Evolutionary conservation across 2,113 vertebrate genomes (phyloP).

Genomic region (Pterocles burchelli): DNA sequence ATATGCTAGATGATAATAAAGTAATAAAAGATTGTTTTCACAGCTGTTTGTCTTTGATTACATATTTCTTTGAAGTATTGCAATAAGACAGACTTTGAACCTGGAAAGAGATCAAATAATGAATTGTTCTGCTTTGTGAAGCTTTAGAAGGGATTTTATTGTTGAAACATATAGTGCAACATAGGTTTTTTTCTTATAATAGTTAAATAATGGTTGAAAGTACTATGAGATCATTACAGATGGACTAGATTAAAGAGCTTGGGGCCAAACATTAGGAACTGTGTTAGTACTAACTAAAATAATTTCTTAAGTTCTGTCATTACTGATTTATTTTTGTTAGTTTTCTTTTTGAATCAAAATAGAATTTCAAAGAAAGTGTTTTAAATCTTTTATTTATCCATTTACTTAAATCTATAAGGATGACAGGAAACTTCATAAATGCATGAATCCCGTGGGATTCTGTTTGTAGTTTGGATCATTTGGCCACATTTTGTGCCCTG

Average conservation of each 20-base stretch:
- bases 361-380: constrained; percentile 23
- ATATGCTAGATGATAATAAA: constrained; percentile 96
- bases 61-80: constrained; percentile 97
- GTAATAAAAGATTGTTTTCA: constrained; percentile 99
- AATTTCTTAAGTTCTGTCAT: constrained; percentile 74
- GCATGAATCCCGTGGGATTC: constrained; percentile 24
- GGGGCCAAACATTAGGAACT: constrained; percentile 77
- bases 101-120: constrained; percentile 99
- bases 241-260: constrained; percentile 84
- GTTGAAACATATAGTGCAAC: constrained; percentile 93
- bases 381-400: constrained; percentile 34
- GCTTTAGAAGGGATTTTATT: constrained; percentile 96
- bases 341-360: constrained; percentile 63
- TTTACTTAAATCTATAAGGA: constrained; percentile 11
- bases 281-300: constrained; percentile 70
- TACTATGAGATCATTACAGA: constrained; percentile 87
- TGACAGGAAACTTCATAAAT: constrained; percentile 44
- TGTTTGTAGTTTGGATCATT: constrained; percentile 30
- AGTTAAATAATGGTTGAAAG: constrained; percentile 88
- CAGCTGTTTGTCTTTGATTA: constrained; percentile 99
- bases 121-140: constrained; percentile 94
- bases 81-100: constrained; percentile 98
- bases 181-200: constrained; percentile 81
- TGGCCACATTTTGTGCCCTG: background rate
- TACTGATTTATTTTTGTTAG: constrained; percentile 70